Percentiles rank a stretch among this genome's conserved stretches.
These are phyloP conservation scores for Sminthurinus aureus DNA, from an alignment of 2,888 invertebrate species.

Conservation along the genomic window DNA sequence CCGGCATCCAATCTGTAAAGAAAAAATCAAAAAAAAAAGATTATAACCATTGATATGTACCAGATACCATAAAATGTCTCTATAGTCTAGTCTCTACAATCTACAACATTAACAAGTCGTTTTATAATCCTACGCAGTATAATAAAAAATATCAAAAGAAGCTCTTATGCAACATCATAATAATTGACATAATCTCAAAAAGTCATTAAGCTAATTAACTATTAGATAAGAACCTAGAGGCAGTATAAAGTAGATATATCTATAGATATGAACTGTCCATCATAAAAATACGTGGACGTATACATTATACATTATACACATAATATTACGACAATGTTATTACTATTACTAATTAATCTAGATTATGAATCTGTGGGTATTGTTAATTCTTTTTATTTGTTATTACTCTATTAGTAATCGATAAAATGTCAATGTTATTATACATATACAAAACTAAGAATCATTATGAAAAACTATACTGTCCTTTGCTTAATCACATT, in stretches of 20 bases:
- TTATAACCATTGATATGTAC: not conserved
- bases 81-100: not conserved
- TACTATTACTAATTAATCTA: not conserved
- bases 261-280: no score
- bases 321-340: not conserved
- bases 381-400: not conserved
- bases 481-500: not conserved
- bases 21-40: conserved; percentile 35
- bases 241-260: no score
- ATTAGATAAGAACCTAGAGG: not conserved
- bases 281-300: no score
- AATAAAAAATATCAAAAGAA: no score
- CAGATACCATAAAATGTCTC: not conserved
- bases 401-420: conserved; percentile 9
- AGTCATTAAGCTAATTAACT: conserved; percentile 35
- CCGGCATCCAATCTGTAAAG: conserved; percentile 77
- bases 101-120: no score
- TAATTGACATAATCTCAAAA: conserved; percentile 15
- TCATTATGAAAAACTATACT: conserved; percentile 9
- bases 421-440: not conserved
- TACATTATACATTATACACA: no score
- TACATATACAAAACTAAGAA: not conserved
- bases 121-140: not conserved
- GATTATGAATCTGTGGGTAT: no score
- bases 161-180: not conserved